Evolutionary conservation across 1,140 invertebrate genomes (phyloP).

Genomic region (Penaeus indicus): DNA sequence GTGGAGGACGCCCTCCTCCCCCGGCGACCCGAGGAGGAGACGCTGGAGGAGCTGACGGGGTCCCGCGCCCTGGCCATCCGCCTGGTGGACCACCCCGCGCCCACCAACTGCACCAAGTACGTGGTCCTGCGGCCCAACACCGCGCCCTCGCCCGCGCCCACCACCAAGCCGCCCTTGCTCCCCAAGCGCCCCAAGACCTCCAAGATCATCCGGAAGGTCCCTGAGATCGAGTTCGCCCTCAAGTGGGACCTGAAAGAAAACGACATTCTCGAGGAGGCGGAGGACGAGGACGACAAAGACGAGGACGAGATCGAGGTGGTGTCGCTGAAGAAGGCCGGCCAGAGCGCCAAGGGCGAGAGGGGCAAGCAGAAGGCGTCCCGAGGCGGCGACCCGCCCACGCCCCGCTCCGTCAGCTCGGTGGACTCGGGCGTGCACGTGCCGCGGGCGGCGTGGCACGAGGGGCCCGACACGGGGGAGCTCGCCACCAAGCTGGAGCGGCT

Average conservation of each 20-base stretch:
- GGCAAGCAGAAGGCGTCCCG: background rate
- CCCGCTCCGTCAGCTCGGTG: slow-evolving; percentile 59
- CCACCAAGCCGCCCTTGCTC: slow-evolving; percentile 57
- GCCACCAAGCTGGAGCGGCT: slow-evolving; percentile 45
- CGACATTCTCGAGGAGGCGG: slow-evolving; percentile 48
- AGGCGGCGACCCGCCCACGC: slow-evolving; percentile 41
- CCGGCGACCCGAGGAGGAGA: slow-evolving; percentile 53
- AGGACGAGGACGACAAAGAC: slow-evolving; percentile 39
- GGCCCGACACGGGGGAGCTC: slow-evolving; percentile 57
- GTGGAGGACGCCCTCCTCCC: slow-evolving; percentile 60
- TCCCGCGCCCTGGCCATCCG: slow-evolving; percentile 62
- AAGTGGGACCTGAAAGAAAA: slow-evolving; percentile 62
- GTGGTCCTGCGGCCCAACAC: slow-evolving; percentile 61
- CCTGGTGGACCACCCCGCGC: slow-evolving; percentile 60
- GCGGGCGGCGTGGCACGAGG: slow-evolving; percentile 57
- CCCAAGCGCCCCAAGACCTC: slow-evolving; percentile 62
- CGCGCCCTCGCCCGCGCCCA: slow-evolving; percentile 51
- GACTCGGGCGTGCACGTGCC: slow-evolving; percentile 63
- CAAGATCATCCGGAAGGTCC: slow-evolving; percentile 57
- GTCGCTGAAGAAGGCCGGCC: no score
- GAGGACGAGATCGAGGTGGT: slow-evolving; percentile 21
- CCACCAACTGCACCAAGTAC: slow-evolving; percentile 65
- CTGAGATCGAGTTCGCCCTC: slow-evolving; percentile 64
- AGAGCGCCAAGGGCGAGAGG: slow-evolving; percentile 7
- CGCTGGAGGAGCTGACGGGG: slow-evolving; percentile 33